A percentile compares a stretch with the other conserved stretches of the same genome.
phyloP scores from a whole-genome alignment of 2,113 vertebrate genomes.

The Propithecus coquereli region DNA sequence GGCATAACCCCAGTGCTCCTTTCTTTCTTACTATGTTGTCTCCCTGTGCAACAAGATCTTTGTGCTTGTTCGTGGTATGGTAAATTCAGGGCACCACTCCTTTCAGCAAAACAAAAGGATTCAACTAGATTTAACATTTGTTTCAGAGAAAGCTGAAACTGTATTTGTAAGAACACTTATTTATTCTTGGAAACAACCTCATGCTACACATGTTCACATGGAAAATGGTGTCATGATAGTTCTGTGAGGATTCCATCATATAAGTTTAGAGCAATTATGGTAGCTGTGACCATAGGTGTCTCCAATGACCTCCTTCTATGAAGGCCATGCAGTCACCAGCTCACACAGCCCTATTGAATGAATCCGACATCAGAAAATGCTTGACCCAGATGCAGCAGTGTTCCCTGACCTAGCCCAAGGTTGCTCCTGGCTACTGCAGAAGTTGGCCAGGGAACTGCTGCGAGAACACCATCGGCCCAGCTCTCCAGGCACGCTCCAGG shows the following conservation, averaged over 20 bases:
- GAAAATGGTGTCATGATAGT: too few relatives aligned
- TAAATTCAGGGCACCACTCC: not conserved
- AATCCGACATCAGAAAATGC: not conserved
- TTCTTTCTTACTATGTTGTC: not conserved
- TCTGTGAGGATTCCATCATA: too few relatives aligned
- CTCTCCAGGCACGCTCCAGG: slow-evolving; percentile 61
- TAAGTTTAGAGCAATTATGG: too few relatives aligned
- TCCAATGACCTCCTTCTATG: fast-evolving
- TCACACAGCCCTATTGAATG: not conserved
- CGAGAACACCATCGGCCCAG: slow-evolving; percentile 75
- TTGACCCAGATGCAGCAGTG: slow-evolving; percentile 74
- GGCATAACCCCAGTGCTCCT: not conserved
- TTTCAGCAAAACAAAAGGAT: not conserved
- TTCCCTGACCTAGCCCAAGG: slow-evolving; percentile 83
- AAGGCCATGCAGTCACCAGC: fast-evolving
- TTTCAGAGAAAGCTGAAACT: not conserved
- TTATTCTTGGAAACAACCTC: not conserved
- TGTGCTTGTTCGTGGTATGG: not conserved
- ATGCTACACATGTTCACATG: not conserved
- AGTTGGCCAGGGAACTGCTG: slow-evolving; percentile 77
- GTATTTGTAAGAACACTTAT: not conserved
- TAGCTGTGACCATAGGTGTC: too few relatives aligned
- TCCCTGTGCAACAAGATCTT: not conserved
- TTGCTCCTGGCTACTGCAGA: slow-evolving; percentile 84
- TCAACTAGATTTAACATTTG: not conserved